A percentile compares a stretch with the other conserved stretches of the same genome.
These are phyloP conservation scores for Rhodophaea formosa DNA, from an alignment of 2,888 invertebrate species.

Conservation along the genomic window DNA sequence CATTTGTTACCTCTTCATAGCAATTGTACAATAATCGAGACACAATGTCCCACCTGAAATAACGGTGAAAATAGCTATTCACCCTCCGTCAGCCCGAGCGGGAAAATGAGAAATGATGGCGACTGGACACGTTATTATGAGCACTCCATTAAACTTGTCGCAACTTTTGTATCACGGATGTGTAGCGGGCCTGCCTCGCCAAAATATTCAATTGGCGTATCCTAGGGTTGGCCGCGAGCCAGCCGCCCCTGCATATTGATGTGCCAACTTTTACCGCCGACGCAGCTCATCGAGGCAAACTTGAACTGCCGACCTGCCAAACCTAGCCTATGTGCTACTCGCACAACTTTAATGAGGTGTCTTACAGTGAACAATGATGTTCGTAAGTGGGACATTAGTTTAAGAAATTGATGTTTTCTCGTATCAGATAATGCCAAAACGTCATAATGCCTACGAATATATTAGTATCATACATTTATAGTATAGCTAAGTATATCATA, in stretches of 20 bases:
- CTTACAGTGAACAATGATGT: slow-evolving; percentile 29
- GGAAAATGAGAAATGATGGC: slow-evolving; percentile 21
- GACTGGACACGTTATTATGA: slow-evolving; percentile 47
- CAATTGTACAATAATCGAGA: slow-evolving; percentile 31
- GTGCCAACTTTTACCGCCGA: slow-evolving; percentile 68
- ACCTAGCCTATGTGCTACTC: slow-evolving; percentile 52
- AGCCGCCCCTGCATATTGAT: slow-evolving; percentile 69
- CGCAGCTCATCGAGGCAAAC: slow-evolving; percentile 61
- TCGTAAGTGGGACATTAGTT: not conserved
- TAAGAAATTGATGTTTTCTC: too few species aligned
- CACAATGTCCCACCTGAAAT: slow-evolving; percentile 41
- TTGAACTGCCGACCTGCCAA: slow-evolving; percentile 61
- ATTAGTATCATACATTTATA: too few species aligned
- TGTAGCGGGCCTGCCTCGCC: slow-evolving; percentile 50
- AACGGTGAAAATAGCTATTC: slow-evolving; percentile 47
- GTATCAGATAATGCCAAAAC: too few species aligned
- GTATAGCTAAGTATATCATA: too few species aligned
- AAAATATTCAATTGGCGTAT: slow-evolving; percentile 77
- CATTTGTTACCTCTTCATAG: slow-evolving; percentile 7
- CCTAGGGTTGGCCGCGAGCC: slow-evolving; percentile 65
- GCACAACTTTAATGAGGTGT: slow-evolving; percentile 56
- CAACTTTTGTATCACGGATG: slow-evolving; percentile 63
- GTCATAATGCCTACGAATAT: too few species aligned
- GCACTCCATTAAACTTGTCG: slow-evolving; percentile 59
- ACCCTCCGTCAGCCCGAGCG: slow-evolving; percentile 23